Evolutionary conservation across 2,797 vertebrate species (phyloP), one percentile per base, ranked within the genome.

Genomic region (Oreochromis mossambicus): DNA sequence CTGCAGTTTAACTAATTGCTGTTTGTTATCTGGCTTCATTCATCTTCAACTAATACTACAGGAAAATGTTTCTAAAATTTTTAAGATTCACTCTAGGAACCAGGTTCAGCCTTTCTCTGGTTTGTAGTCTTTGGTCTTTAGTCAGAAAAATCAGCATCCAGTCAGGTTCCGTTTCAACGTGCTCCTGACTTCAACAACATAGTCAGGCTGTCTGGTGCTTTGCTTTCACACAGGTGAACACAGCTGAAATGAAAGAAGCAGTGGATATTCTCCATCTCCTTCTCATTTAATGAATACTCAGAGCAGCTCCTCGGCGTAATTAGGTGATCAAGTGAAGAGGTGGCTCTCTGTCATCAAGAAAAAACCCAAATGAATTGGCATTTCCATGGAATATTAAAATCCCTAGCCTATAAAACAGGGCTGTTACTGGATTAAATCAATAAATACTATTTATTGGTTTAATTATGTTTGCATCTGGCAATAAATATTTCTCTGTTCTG

Each of bases 341-440:
- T 55, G 21, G 21, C 52, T 55, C 52, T 58, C 55, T 56, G 55
- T 17, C 55, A 32, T 56, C 26, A 56, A 56, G 55, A 32, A 56
- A 17, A 56, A 56, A 3, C 2, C 55, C 3, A 56, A 56, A 56
- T 56, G 8, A 56, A 56, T 29, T 8, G 14, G 26, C 26, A 56
- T 32, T 9, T 56, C 8, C 55, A 56, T 56, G 26, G 26, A 56
- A 56, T 32, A 9, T 2, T 29, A 17, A 1, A 56, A 56, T 56
- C 26, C 14, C 14, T 17, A 56, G 14, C 7, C 55, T 17, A 0
- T 6, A 58, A 58, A 32, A 17, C 26, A 17, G 14, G 1, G 1
- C 55, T 32, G 26, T 58, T 56, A 56, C 14, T 0, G 1, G 55
- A 58, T 58, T 32, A 32, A 58, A 32, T 0, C 26, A 10, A 29